Evolutionary conservation across 2,797 vertebrate genomes (phyloP).

Genomic region (Lacerta agilis): DNA sequence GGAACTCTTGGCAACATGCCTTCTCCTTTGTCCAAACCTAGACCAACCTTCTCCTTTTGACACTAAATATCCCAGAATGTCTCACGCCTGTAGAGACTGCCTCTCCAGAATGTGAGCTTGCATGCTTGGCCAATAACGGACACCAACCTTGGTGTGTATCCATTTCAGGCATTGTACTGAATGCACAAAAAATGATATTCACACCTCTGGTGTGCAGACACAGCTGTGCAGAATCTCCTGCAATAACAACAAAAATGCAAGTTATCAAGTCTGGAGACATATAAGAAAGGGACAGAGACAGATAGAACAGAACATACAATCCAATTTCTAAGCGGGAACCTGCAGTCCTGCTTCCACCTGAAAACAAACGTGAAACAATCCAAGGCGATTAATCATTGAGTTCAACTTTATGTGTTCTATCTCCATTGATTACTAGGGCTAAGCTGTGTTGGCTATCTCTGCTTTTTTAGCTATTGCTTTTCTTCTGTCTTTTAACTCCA

Average conservation of each 20-base stretch:
- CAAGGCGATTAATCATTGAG: background rate
- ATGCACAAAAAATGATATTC: background rate
- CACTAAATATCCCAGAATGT: background rate
- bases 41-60: background rate
- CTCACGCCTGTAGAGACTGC: background rate
- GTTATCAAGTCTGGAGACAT: no score
- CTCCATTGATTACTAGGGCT: background rate
- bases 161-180: background rate
- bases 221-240: no score
- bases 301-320: no score
- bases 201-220: background rate
- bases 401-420: background rate
- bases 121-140: background rate
- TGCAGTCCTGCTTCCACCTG: background rate
- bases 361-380: background rate
- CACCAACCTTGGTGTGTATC: background rate
- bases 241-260: no score
- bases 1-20: background rate
- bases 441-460: background rate
- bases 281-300: no score
- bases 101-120: background rate
- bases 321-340: no score
- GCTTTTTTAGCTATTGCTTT: background rate
- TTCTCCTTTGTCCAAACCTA: background rate
- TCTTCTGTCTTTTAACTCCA: background rate